Base-by-base conservation (phyloP, 1,140 invertebrate genomes). In the Steinernema khuongi region DNA sequence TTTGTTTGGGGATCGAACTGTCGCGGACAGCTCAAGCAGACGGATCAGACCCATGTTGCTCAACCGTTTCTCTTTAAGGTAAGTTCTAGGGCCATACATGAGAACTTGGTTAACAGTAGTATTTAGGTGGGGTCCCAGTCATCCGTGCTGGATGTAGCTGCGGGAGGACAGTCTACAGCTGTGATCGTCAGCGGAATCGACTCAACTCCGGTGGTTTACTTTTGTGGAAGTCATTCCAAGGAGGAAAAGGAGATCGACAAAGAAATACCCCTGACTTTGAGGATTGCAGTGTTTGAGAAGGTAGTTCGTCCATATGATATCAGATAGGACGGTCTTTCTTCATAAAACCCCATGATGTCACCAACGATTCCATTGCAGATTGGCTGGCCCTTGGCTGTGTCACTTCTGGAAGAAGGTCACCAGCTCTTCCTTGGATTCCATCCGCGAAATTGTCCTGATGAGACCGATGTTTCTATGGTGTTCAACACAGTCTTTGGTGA, bases 1-100 rank as follows among this genome's bases (percentile, higher is more conserved):
- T 69, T 18, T 22, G 68, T 69, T 69, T 69, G 68, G 68, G 68
- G 68, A 67, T 69, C 68, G 41, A 69, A 69, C 28, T 33, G 41
- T 30, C 11, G 68, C 14, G 68, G 68, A 69, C 68, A 69, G 26
- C 41, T 69, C 14, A 69, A 69, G 68, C 31, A 69, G 68, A 50
- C 68, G 14, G 68, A 69, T 11, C 68, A 69, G 41, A 32, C 68
- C 4, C 31, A 32, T 19, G 68, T 69, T 11, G 31, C 68, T 17
- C 31, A 33, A 22, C 68, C 68, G 31, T 33, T 69, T 19, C 28
- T 69, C 14, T 69, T 69, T 28, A 69, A 69, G 68, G 68, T 50
- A 69, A 30, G 19, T 67, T 67, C 7, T 67, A 29, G n/a, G 66
- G 18, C n/a, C 7, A 18, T 11, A 67, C 18, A 18, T 11, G 7